Evolutionary conservation across 2,888 invertebrate species (phyloP), one percentile per base, ranked within the genome.

Genomic region (Dorcus hopei): DNA sequence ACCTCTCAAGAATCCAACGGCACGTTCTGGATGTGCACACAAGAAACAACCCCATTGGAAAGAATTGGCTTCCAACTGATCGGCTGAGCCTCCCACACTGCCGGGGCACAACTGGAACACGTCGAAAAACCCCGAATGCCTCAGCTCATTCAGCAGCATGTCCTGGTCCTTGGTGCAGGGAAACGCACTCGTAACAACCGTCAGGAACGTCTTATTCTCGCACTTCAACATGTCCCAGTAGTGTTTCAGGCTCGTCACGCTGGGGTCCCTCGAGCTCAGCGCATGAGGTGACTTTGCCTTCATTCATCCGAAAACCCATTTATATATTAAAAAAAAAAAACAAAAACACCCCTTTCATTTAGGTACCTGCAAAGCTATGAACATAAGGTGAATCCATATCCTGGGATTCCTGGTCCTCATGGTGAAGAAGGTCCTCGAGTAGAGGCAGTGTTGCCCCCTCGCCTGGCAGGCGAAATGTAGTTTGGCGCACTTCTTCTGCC

Each of bases 381-480:
- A 96, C 95, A 97, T 96, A 51, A 97, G 84, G 80, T 97, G 96
- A 65, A 97, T 91, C 97, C 96, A 96, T 45, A 91, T 89, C 66
- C 93, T 85, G 0, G 95, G 91, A 74, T 89, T 87, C 63, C 92
- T 85, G 38, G 90, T 91, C 65, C 88, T 83, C 87, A 91, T 86
- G 9, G 87, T 87, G 79, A 91, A 91, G 68, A 87, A 86, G 8
- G 89, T 87, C 73, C 88, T 86, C 58, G 88, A 87, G 81, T 94
- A 96, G 61, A 96, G 83, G 78, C 96, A 97, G 79, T 95, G 89
- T 70, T 90, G 86, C 67, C 86, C 89, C 73, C 88, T 84, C 48
- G 88, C 88, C 71, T 93, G 93, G 80, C 96, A 96, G 56, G 90
- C 90, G 80, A 96, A 96, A 80, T 94, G 90, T 63, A 95, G 80